Evolutionary conservation across 2,113 vertebrate species (phyloP).

Genomic region (Etheostoma spectabile): DNA sequence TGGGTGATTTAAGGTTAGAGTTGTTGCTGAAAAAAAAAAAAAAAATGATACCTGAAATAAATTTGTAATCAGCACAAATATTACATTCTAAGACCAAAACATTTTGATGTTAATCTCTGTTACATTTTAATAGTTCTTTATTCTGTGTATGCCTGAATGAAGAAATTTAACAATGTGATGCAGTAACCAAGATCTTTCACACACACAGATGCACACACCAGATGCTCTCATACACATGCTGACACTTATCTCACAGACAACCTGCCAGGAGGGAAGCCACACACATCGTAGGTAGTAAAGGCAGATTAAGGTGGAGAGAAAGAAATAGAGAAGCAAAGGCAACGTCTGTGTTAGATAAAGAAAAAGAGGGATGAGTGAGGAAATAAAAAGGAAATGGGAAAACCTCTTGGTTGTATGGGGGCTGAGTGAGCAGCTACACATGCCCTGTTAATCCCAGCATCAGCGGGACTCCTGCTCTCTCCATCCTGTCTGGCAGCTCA

Average conservation of each 20-base stretch:
- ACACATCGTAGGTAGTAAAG: constrained; percentile 8
- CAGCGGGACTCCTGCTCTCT: constrained; percentile 37
- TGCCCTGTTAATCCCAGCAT: constrained; percentile 49
- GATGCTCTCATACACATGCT: constrained; percentile 48
- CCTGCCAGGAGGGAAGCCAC: constrained; percentile 47
- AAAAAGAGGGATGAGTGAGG: background rate
- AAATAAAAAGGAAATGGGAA: constrained; percentile 24
- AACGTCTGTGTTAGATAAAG: background rate
- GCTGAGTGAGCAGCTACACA: constrained; percentile 39
- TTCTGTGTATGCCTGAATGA: background rate
- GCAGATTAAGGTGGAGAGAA: constrained; percentile 1
- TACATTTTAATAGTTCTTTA: background rate
- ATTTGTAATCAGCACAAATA: background rate
- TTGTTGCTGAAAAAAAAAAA: background rate
- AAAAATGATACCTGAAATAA: background rate
- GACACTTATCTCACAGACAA: constrained; percentile 54
- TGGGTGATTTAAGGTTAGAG: background rate
- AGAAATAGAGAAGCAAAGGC: background rate
- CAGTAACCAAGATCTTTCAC: constrained; percentile 5
- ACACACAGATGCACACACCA: background rate
- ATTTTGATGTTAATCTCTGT: background rate
- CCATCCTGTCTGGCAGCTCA: constrained; percentile 61
- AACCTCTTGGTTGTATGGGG: constrained; percentile 29
- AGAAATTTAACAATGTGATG: constrained; percentile 12
- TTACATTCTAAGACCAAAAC: too few relatives aligned